phyloP scores from a whole-genome alignment of 2,113 vertebrate genomes.

The Gorsachius goisagi region DNA sequence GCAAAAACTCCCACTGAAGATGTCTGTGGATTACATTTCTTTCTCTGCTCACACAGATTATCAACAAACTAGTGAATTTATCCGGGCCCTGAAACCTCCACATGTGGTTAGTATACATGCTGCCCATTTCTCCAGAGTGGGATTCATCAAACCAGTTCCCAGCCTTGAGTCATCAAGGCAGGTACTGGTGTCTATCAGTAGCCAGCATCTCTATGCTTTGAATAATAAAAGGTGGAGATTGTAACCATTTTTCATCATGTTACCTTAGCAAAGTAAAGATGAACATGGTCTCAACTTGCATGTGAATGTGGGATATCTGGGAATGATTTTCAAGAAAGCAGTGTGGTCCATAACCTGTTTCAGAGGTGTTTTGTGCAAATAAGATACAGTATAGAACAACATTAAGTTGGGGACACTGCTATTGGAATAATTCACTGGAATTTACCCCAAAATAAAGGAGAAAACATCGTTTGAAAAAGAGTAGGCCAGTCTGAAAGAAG shows the following conservation, averaged over 20 bases:
- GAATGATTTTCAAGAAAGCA: background rate
- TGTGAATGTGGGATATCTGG: background rate
- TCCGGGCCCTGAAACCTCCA: conserved; percentile 94
- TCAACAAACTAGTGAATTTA: conserved; percentile 99
- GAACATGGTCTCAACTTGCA: background rate
- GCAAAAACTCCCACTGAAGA: conserved; percentile 97
- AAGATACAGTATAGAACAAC: background rate
- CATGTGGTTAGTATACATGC: conserved; percentile 85
- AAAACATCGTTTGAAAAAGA: background rate
- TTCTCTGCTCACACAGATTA: conserved; percentile 99
- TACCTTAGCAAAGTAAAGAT: background rate
- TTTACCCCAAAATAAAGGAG: background rate
- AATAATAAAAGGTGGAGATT: background rate
- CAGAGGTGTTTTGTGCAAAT: background rate
- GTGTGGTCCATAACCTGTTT: background rate
- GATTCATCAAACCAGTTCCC: background rate
- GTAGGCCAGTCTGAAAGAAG: background rate
- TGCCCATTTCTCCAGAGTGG: background rate
- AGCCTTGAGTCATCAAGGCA: background rate
- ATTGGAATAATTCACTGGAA: background rate
- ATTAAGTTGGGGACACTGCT: background rate
- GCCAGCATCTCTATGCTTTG: background rate
- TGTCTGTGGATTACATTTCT: conserved; percentile 99
- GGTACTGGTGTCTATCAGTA: background rate
- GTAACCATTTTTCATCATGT: background rate